Percentiles rank a stretch among this genome's conserved stretches.
phyloP scores from a whole-genome alignment of 2,888 invertebrate species.

The Parascotia fuliginaria region DNA sequence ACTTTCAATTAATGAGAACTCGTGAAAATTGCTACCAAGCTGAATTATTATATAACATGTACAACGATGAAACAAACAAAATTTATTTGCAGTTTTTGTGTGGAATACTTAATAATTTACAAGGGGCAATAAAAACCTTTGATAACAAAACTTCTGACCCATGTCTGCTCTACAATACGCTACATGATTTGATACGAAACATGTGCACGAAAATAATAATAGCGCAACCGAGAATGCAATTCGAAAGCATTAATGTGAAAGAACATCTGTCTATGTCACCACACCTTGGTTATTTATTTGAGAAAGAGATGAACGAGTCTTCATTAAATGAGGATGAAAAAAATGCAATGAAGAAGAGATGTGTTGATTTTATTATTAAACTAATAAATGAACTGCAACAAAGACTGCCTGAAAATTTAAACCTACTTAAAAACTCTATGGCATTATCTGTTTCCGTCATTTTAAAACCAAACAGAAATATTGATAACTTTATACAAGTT shows the following conservation, averaged over 20 bases:
- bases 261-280: constrained; percentile 24
- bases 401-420: constrained; percentile 26
- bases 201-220: background rate
- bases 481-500: constrained; percentile 4
- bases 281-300: constrained; percentile 22
- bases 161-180: background rate
- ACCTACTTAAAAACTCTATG: constrained; percentile 12
- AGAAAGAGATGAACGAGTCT: constrained; percentile 11
- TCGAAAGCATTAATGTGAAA: constrained; percentile 23
- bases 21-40: background rate
- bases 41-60: background rate
- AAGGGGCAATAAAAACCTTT: background rate
- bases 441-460: background rate
- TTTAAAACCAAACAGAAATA: background rate
- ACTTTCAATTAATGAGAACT: background rate
- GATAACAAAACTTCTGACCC: background rate
- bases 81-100: constrained; percentile 8
- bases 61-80: background rate
- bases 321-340: constrained; percentile 3
- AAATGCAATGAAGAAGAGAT: constrained; percentile 20
- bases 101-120: constrained; percentile 2
- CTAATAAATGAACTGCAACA: constrained; percentile 10
- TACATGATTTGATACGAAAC: constrained; percentile 1
- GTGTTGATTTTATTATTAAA: background rate
- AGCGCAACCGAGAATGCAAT: background rate